These are phyloP conservation scores for Philypnodon macrostomus DNA, from an alignment of 2,797 vertebrate genomes.

Conservation along the genomic window DNA sequence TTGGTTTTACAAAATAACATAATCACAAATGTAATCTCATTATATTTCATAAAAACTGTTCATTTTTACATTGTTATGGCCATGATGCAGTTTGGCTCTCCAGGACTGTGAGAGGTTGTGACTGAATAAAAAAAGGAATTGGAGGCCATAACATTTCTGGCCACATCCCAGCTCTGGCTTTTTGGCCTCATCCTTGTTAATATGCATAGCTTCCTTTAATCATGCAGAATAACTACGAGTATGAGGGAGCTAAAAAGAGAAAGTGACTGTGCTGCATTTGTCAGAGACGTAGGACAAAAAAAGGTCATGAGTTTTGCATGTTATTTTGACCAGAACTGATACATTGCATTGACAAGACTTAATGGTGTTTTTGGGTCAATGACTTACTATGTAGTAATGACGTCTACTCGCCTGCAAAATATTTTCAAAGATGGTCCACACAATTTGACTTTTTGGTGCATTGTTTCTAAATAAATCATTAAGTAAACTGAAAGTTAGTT, in stretches of 20 bases:
- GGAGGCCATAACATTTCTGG: constrained; percentile 51
- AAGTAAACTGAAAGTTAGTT: background rate
- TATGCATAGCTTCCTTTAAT: constrained; percentile 74
- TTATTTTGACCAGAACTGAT: constrained; percentile 42
- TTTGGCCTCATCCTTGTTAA: constrained; percentile 65
- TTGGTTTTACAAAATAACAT: too few species aligned
- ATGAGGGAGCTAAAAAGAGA: background rate
- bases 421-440: constrained; percentile 24
- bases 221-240: constrained; percentile 30
- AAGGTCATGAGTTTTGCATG: constrained; percentile 59
- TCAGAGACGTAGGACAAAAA: constrained; percentile 36
- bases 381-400: too few species aligned
- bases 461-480: background rate
- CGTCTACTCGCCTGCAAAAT: too few species aligned
- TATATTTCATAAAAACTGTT: too few species aligned
- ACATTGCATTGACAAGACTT: constrained; percentile 43
- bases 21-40: too few species aligned
- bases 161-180: constrained; percentile 66
- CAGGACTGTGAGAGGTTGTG: constrained; percentile 51
- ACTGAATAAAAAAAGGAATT: constrained; percentile 59
- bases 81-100: constrained; percentile 37
- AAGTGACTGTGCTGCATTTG: constrained; percentile 44
- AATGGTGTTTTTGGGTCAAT: constrained; percentile 3
- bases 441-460: background rate
- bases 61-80: constrained; percentile 45